phyloP scores from a whole-genome alignment of 2,113 vertebrate species.

The Marcusenius ussheri region DNA sequence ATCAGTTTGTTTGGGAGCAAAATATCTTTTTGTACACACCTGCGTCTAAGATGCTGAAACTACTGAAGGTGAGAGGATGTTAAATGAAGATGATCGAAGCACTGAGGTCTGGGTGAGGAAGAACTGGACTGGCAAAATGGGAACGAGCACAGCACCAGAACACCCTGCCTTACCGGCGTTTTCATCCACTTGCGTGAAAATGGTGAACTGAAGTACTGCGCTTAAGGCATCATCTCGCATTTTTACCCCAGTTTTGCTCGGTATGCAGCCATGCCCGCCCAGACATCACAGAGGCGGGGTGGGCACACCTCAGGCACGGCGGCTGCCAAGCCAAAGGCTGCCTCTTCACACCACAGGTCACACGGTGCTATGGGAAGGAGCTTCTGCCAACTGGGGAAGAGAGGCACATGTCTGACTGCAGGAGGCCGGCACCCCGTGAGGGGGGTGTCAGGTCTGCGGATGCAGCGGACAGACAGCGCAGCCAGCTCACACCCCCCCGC shows the following conservation, averaged over 20 bases:
- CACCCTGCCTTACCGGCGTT: background rate
- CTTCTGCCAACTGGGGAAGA: background rate
- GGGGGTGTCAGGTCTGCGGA: background rate
- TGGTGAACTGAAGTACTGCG: background rate
- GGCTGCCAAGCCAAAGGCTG: background rate
- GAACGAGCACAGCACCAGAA: background rate
- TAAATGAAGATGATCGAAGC: background rate
- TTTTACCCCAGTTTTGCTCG: background rate
- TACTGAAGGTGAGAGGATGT: background rate
- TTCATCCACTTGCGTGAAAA: background rate
- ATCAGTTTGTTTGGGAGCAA: background rate
- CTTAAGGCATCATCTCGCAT: background rate
- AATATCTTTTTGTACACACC: background rate
- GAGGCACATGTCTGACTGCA: background rate
- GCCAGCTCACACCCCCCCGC: background rate
- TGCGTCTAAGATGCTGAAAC: background rate
- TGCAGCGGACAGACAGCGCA: background rate
- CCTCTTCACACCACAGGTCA: background rate
- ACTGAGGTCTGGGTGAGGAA: background rate
- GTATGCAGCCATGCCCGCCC: background rate
- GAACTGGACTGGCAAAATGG: background rate
- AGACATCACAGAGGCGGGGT: background rate
- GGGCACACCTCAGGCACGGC: background rate
- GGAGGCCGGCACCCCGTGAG: background rate
- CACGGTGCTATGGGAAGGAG: background rate